Base-by-base conservation (phyloP, 2,113 vertebrate genomes). In the Probosciger aterrimus region DNA sequence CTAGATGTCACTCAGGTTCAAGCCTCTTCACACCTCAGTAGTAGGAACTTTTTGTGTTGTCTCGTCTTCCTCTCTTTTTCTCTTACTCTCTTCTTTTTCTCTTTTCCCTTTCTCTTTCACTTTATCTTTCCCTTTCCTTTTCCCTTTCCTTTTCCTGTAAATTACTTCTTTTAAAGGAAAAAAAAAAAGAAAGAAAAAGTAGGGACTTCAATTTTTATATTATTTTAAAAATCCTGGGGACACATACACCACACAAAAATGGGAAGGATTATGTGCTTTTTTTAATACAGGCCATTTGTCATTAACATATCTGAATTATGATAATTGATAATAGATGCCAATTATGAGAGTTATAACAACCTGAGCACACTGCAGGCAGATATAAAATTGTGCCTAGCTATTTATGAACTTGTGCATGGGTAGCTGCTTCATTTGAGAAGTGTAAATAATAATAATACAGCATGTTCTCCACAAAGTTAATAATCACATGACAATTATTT, bases 21-120 rank as follows among this genome's bases (percentile, higher is more conserved):
- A 50, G 33, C 14, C 8, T 77, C 17, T 46, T 77, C 43, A 49
- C 35, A 33, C 4, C 14, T 85, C 24, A 65, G 18, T 53, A 78
- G 31, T 7, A 55, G 18, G 30, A 9, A 24, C 11, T 1, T 16
- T 0, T 3, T 20, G 8, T 23, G 6, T 11, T 31, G 9, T 14
- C 4, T 9, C 5, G 5, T 28, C 18, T 4, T 8, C 14, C 7
- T 14, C 4, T 13, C 5, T 4, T 33, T 7, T 22, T 5, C 10
- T 14, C 10, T 19, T 23, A 13, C 20, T 23, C 33, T 59, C 57
- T 33, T n/a, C 31, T 15, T 10, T 35, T 28, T 53, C 31, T 18
- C 19, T 19, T 11, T 25, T 8, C 5, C 6, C 11, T 18, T 9
- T 44, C 25, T 11, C 4, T 9, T 24, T 7, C 7, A 6, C 18